phyloP scores from a whole-genome alignment of 2,888 invertebrate genomes.

The Sphaerophoria rueppellii region DNA sequence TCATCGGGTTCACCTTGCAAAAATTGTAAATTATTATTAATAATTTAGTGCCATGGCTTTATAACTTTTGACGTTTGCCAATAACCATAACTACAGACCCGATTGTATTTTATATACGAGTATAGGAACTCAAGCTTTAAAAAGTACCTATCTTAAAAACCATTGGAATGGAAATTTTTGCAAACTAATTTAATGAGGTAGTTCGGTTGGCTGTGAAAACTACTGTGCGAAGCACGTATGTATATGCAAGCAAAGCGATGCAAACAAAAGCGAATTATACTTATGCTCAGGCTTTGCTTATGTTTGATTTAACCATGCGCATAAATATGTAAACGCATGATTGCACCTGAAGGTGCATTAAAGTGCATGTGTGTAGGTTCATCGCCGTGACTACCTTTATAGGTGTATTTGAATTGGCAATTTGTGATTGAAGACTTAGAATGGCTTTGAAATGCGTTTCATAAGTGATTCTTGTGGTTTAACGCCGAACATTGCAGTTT shows the following conservation, averaged over 20 bases:
- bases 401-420: neutral
- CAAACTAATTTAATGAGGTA: slow-evolving; percentile 27
- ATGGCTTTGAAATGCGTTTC: neutral
- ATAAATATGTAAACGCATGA: slow-evolving; percentile 65
- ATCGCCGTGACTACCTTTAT: neutral
- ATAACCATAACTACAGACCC: slow-evolving; percentile 36
- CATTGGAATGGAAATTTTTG: slow-evolving; percentile 65
- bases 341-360: slow-evolving; percentile 45
- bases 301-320: slow-evolving; percentile 61
- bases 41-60: slow-evolving; percentile 42
- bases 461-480: slow-evolving; percentile 33
- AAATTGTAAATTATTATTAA: slow-evolving; percentile 10
- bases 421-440: slow-evolving; percentile 26
- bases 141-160: slow-evolving; percentile 26
- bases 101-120: neutral
- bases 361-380: neutral
- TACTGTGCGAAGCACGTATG: neutral
- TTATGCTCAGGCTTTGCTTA: slow-evolving; percentile 61
- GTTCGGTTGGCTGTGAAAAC: neutral
- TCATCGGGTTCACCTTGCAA: slow-evolving; percentile 60
- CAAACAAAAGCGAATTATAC: slow-evolving; percentile 43
- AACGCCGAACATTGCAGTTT: slow-evolving; percentile 19
- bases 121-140: neutral
- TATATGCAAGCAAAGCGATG: neutral
- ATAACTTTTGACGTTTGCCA: slow-evolving; percentile 60